phyloP scores from a whole-genome alignment of 2,888 invertebrate genomes.

The Mesopsocus fuscifrons region DNA sequence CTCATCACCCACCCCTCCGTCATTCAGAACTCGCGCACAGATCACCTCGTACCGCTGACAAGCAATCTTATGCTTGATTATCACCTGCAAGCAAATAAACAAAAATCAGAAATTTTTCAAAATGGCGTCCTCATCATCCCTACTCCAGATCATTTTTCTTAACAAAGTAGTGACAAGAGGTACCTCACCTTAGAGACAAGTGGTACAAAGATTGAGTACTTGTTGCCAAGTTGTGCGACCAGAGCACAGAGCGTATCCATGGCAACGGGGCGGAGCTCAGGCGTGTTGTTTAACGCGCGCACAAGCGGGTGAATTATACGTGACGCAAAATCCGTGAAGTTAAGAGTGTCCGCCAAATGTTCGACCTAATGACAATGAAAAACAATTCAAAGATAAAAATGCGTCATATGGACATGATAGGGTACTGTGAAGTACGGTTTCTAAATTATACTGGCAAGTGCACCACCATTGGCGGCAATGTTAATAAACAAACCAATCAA shows the following conservation, averaged over 20 bases:
- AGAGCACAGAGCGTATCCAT: constrained; percentile 84
- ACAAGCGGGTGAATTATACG: constrained; percentile 80
- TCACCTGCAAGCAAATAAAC: too few relatives aligned
- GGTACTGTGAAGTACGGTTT: too few relatives aligned
- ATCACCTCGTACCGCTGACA: constrained; percentile 62
- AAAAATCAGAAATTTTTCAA: too few relatives aligned
- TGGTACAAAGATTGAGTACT: constrained; percentile 83
- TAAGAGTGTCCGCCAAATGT: constrained; percentile 70
- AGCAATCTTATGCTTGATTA: constrained; percentile 58
- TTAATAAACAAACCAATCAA: too few relatives aligned
- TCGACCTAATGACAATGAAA: constrained; percentile 32
- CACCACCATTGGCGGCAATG: too few relatives aligned
- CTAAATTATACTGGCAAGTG: too few relatives aligned
- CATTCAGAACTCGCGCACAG: constrained; percentile 48
- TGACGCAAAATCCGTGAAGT: constrained; percentile 82
- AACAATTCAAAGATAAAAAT: not conserved
- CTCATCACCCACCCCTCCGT: constrained; percentile 20
- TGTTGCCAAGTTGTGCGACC: constrained; percentile 71
- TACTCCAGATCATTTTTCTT: too few relatives aligned
- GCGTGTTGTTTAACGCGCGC: constrained; percentile 60
- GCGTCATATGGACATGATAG: too few relatives aligned
- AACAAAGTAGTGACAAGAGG: too few relatives aligned
- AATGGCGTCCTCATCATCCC: too few relatives aligned
- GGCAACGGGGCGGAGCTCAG: constrained; percentile 55
- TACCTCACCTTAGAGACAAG: constrained; percentile 61